Conservation (phyloP, 2,113 vertebrate species). For the Chrysemys picta region DNA sequence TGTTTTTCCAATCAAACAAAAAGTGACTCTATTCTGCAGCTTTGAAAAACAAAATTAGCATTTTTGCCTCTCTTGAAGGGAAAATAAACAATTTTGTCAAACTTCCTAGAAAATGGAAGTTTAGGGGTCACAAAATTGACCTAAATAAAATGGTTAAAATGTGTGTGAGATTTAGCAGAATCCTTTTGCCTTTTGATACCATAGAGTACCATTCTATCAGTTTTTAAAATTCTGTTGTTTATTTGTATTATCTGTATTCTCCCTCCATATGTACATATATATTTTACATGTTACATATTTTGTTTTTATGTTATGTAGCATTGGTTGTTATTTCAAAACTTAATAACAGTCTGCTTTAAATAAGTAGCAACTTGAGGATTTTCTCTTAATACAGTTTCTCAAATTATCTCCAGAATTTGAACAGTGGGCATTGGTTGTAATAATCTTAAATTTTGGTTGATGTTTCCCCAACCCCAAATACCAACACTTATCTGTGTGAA, state of each 20-base stretch:
- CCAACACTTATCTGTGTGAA: background rate
- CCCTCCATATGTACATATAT: background rate
- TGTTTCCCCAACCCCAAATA: background rate
- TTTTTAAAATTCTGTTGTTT: background rate
- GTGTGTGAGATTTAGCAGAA: background rate
- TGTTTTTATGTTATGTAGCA: background rate
- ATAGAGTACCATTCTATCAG: background rate
- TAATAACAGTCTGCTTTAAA: constrained; percentile 1
- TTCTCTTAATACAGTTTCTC: background rate
- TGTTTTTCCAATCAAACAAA: background rate
- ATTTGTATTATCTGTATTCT: background rate
- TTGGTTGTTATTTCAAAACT: background rate
- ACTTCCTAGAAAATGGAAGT: background rate
- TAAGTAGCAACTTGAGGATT: background rate
- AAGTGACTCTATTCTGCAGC: background rate
- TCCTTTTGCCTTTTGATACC: background rate
- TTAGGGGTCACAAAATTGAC: background rate
- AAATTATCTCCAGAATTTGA: background rate
- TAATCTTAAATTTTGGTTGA: background rate
- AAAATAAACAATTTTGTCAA: background rate
- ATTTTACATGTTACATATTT: background rate
- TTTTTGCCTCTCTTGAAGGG: background rate
- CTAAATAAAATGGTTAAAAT: background rate
- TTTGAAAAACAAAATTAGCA: background rate
- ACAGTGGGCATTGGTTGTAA: background rate